These are phyloP conservation scores for Gadopsis bispinosus DNA, from an alignment of 2,797 vertebrate genomes.

Conservation along the genomic window DNA sequence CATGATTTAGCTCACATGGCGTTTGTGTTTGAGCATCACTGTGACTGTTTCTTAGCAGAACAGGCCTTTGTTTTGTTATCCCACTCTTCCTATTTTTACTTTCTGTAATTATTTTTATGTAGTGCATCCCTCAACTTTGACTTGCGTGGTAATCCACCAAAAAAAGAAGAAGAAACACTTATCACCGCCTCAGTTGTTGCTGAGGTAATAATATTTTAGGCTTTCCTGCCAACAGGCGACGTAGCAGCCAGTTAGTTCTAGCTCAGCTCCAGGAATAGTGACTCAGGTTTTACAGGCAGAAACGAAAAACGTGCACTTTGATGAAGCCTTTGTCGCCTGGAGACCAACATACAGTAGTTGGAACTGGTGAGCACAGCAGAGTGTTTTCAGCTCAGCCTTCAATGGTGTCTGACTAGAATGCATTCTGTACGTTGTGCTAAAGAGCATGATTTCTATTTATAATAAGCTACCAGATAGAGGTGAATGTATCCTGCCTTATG, in stretches of 20 bases:
- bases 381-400: conserved; percentile 4
- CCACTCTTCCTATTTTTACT: conserved; percentile 36
- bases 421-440: conserved; percentile 23
- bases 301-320: conserved; percentile 31
- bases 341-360: conserved; percentile 10
- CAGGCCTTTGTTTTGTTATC: conserved; percentile 20
- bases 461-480: not conserved
- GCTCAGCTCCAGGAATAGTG: conserved; percentile 64
- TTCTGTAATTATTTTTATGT: conserved; percentile 50
- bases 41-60: not conserved
- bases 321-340: conserved; percentile 39
- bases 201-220: conserved; percentile 43
- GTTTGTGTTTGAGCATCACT: conserved; percentile 1
- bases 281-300: conserved; percentile 63
- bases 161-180: not conserved
- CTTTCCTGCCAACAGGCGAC: conserved; percentile 39
- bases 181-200: conserved; percentile 44
- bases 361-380: conserved; percentile 7
- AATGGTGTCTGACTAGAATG: not conserved
- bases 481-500: not conserved
- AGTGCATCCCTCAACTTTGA: conserved; percentile 40
- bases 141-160: conserved; percentile 26
- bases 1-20: not conserved
- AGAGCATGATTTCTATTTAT: conserved; percentile 9
- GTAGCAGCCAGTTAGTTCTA: conserved; percentile 43